These are phyloP conservation scores for Antheraea yamamai DNA, from an alignment of 2,888 invertebrate genomes.

Conservation along the genomic window DNA sequence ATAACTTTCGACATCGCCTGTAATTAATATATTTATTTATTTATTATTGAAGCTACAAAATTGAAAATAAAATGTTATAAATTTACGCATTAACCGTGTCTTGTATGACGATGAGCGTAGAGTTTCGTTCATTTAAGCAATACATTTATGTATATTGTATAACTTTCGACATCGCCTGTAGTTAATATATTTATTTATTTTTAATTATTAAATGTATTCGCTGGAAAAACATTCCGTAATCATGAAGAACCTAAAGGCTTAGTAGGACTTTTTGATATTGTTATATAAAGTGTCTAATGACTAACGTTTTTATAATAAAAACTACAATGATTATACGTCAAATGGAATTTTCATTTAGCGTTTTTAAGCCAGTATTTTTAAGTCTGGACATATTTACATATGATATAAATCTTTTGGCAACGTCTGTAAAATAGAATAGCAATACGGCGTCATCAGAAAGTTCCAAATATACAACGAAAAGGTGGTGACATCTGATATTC, in stretches of 20 bases:
- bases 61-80: too few relatives aligned
- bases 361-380: background rate
- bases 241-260: background rate
- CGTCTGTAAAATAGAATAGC: background rate
- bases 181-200: background rate
- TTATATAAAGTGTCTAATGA: too few relatives aligned
- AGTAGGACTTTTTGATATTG: background rate
- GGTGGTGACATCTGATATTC: background rate
- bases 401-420: constrained; percentile 10
- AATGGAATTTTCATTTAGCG: background rate
- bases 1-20: background rate
- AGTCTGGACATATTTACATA: constrained; percentile 1
- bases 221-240: background rate
- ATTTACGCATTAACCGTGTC: too few relatives aligned
- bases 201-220: too few relatives aligned
- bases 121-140: background rate
- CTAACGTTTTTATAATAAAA: background rate
- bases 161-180: background rate
- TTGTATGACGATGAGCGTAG: too few relatives aligned
- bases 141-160: background rate
- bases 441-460: background rate
- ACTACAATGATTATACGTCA: background rate
- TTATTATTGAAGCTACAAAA: too few relatives aligned
- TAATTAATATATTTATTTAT: background rate
- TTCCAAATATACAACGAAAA: constrained; percentile 3